Conservation (phyloP, 2,888 invertebrate species). For the Maniola hyperantus region DNA sequence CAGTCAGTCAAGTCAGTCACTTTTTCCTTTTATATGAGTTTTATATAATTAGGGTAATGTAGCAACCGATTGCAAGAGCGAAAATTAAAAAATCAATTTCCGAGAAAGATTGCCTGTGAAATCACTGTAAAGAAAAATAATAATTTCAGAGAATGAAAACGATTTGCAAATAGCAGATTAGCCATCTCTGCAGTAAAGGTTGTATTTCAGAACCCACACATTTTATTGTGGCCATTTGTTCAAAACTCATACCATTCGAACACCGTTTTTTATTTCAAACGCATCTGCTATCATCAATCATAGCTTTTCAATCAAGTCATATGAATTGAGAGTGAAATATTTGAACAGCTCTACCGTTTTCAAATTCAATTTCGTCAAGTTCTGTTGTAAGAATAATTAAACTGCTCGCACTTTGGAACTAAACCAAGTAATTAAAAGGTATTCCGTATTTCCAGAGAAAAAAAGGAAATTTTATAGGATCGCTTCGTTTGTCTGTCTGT, state of each 20-base stretch:
- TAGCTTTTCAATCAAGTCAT: constrained; percentile 9
- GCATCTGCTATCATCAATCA: constrained; percentile 22
- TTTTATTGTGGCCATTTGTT: neutral
- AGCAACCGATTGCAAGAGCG: too few relatives aligned
- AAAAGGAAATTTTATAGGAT: too few relatives aligned
- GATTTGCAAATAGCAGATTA: too few relatives aligned
- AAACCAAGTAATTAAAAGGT: too few relatives aligned
- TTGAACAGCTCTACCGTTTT: constrained; percentile 7
- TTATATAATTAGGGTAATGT: neutral
- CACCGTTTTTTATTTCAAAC: constrained; percentile 15
- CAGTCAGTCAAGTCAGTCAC: too few relatives aligned
- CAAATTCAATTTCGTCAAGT: neutral
- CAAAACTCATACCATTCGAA: neutral
- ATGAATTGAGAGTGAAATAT: constrained; percentile 6
- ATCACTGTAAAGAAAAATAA: too few relatives aligned
- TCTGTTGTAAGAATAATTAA: neutral
- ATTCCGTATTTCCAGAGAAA: neutral
- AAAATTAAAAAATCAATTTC: too few relatives aligned
- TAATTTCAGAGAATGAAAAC: too few relatives aligned
- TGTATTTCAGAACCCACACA: constrained; percentile 1
- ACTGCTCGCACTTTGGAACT: neutral
- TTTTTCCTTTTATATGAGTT: too few relatives aligned
- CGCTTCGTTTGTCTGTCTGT: too few relatives aligned
- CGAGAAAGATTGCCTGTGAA: too few relatives aligned
- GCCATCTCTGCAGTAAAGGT: too few relatives aligned